Conservation (phyloP, 2,888 invertebrate species). For the Drosophila fulvimacula region DNA sequence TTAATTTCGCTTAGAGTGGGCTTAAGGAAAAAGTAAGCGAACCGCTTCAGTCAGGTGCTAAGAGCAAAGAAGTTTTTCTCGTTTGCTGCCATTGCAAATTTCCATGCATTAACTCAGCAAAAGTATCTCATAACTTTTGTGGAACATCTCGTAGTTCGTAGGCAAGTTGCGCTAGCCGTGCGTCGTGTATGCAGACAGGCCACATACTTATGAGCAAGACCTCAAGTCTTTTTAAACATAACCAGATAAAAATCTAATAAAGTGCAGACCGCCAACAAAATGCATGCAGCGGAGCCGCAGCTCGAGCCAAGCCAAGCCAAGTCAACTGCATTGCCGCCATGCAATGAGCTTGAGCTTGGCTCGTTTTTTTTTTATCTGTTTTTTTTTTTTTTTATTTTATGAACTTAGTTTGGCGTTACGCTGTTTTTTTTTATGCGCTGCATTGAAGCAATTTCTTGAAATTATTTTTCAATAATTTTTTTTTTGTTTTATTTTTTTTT, state of each 20-base stretch:
- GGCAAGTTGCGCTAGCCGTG: slow-evolving; percentile 6
- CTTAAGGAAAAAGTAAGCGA: not conserved
- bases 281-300: slow-evolving; percentile 22
- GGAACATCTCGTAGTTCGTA: slow-evolving; percentile 24
- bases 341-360: slow-evolving; percentile 10
- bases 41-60: not conserved
- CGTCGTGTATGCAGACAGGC: slow-evolving; percentile 9
- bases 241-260: slow-evolving; percentile 76
- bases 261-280: slow-evolving; percentile 56
- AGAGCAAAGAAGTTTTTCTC: slow-evolving; percentile 4
- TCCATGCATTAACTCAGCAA: not conserved
- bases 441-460: slow-evolving; percentile 71
- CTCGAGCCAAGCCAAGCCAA: slow-evolving; percentile 21
- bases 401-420: slow-evolving; percentile 18
- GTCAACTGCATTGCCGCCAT: slow-evolving; percentile 6
- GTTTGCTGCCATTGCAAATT: not conserved
- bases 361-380: slow-evolving; percentile 4
- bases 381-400: not conserved
- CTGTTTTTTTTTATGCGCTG: slow-evolving; percentile 35
- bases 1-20: not conserved
- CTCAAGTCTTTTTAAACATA: slow-evolving; percentile 72
- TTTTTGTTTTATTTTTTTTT: slow-evolving; percentile 7
- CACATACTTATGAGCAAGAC: slow-evolving; percentile 48
- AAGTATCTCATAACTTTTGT: slow-evolving; percentile 4
- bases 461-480: slow-evolving; percentile 61